phyloP scores from a whole-genome alignment of 1,140 invertebrate species.

The Drosophila hydei region DNA sequence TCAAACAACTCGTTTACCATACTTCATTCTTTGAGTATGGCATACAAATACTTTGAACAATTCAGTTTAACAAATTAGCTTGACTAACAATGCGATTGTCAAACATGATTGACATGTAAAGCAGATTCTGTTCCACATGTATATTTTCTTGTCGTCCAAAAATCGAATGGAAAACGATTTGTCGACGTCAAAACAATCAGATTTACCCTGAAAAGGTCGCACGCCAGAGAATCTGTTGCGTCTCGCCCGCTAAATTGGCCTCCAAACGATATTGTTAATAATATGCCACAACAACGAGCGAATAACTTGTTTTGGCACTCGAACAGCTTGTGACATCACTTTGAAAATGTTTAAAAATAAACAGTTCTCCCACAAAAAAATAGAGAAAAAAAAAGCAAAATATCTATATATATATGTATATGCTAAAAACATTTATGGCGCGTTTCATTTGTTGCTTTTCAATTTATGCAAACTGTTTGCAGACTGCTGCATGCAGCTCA shows the following conservation, averaged over 20 bases:
- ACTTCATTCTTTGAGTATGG: too few relatives aligned
- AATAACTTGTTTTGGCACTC: constrained; percentile 62
- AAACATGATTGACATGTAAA: constrained; percentile 8
- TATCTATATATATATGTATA: too few relatives aligned
- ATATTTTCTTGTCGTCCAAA: background rate
- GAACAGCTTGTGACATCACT: constrained; percentile 70
- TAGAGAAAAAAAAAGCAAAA: background rate
- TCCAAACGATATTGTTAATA: constrained; percentile 42
- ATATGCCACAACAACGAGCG: constrained; percentile 18
- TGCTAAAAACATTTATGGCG: constrained; percentile 46
- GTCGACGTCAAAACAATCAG: constrained; percentile 63
- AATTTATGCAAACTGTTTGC: constrained; percentile 46
- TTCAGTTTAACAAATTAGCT: constrained; percentile 11
- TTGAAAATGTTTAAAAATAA: constrained; percentile 77
- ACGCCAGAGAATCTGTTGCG: constrained; percentile 37
- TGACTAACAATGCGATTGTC: background rate
- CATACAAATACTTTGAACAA: too few relatives aligned
- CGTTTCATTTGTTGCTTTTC: constrained; percentile 10
- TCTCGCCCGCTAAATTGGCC: constrained; percentile 2
- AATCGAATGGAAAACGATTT: constrained; percentile 27
- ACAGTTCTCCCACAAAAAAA: constrained; percentile 59
- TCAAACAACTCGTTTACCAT: too few relatives aligned
- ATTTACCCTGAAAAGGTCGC: constrained; percentile 61
- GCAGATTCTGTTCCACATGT: background rate
- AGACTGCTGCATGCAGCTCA: constrained; percentile 34